Conservation (phyloP, 2,888 invertebrate genomes). For the Polymixis lichenea region DNA sequence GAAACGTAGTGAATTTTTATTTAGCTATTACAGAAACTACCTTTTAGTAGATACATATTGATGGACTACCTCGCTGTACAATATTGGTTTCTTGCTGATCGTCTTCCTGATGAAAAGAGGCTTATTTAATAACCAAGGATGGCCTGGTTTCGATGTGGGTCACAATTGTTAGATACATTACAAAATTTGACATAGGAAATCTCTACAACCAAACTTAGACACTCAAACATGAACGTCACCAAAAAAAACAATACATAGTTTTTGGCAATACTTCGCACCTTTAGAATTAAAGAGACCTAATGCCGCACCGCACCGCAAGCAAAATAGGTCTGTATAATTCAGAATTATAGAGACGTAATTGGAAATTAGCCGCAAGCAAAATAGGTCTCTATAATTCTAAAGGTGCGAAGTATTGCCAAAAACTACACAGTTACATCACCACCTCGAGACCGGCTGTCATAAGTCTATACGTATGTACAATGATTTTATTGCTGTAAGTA, state of each 20-base stretch:
- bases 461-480: constrained; percentile 7
- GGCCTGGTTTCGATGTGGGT: background rate
- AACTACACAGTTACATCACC: constrained; percentile 38
- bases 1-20: background rate
- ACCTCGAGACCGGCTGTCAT: constrained; percentile 1
- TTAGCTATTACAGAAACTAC: too few species aligned
- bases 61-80: background rate
- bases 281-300: too few species aligned
- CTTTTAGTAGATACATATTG: background rate
- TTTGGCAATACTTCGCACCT: too few species aligned
- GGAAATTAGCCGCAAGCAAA: too few species aligned
- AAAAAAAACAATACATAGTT: too few species aligned
- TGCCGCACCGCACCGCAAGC: too few species aligned
- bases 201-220: too few species aligned
- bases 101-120: background rate
- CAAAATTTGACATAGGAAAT: background rate
- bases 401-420: background rate
- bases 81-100: background rate
- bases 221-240: background rate
- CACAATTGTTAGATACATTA: background rate
- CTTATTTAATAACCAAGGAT: background rate
- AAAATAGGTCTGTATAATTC: too few species aligned
- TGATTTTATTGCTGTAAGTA: too few species aligned
- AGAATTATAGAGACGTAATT: too few species aligned
- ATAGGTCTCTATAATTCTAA: too few species aligned